Evolutionary conservation across 2,113 vertebrate species (phyloP).

Genomic region (Craseonycteris thonglongyai): DNA sequence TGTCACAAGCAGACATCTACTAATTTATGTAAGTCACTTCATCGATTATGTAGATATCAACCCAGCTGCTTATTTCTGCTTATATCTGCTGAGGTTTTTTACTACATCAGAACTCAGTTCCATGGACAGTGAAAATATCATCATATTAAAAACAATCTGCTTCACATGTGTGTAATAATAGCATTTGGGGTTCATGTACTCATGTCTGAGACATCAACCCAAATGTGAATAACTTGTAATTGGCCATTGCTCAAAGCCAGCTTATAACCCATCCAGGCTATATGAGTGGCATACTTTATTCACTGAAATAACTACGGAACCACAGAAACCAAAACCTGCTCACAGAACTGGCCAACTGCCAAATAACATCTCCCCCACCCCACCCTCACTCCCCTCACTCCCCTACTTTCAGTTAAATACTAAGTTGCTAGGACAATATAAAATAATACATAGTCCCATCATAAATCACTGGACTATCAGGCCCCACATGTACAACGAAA

Average conservation of each 20-base stretch:
- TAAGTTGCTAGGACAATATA: not conserved
- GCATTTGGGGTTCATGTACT: conserved; percentile 58
- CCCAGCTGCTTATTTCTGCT: not conserved
- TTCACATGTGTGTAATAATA: conserved; percentile 52
- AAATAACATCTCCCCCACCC: not conserved
- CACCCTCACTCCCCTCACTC: not conserved
- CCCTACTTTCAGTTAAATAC: not conserved
- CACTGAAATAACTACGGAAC: conserved; percentile 30
- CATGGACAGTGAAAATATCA: conserved; percentile 45
- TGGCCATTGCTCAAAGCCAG: conserved; percentile 47
- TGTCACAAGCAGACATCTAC: not conserved
- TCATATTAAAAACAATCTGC: conserved; percentile 60
- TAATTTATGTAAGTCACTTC: not conserved
- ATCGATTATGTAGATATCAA: not conserved
- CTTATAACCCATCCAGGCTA: not conserved
- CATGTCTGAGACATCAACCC: conserved; percentile 52
- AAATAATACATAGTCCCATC: not conserved
- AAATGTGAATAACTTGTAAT: conserved; percentile 48
- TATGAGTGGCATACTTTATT: conserved; percentile 9
- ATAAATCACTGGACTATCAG: not conserved
- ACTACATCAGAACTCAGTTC: conserved; percentile 35
- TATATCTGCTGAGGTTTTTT: not conserved
- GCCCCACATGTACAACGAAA: not conserved
- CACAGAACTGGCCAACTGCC: conserved; percentile 13
- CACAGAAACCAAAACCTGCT: conserved; percentile 21